Evolutionary conservation across 2,113 vertebrate species (phyloP).

Genomic region (Pachypanchax playfairii): DNA sequence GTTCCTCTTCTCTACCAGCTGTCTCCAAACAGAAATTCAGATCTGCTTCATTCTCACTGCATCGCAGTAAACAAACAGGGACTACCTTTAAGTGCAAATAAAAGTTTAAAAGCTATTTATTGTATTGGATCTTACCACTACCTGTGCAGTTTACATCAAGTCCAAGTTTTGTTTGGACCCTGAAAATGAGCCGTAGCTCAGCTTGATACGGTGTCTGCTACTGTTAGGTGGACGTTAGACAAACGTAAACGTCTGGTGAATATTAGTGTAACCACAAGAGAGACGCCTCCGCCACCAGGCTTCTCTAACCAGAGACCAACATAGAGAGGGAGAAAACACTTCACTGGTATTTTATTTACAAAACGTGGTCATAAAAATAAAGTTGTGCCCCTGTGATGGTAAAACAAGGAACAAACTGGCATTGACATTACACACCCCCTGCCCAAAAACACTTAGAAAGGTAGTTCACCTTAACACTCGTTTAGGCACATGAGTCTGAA

Average conservation of each 20-base stretch:
- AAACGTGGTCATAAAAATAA: slow-evolving; percentile 63
- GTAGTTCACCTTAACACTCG: slow-evolving; percentile 61
- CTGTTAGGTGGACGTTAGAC: slow-evolving; percentile 50
- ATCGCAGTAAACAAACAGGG: slow-evolving; percentile 6
- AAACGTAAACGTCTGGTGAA: slow-evolving; percentile 39
- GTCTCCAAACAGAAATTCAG: slow-evolving; percentile 1
- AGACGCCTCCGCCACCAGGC: slow-evolving; percentile 40
- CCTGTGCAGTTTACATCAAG: background rate
- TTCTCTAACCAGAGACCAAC: slow-evolving; percentile 24
- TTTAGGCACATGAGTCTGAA: slow-evolving; percentile 76
- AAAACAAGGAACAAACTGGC: slow-evolving; percentile 45
- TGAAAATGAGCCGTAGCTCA: slow-evolving; percentile 59
- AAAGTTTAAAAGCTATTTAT: no score
- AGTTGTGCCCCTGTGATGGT: slow-evolving; percentile 49
- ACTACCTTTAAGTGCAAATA: no score
- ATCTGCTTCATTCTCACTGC: slow-evolving; percentile 2
- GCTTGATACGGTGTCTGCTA: slow-evolving; percentile 46
- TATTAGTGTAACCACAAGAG: slow-evolving; percentile 13
- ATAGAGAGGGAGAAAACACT: slow-evolving; percentile 60
- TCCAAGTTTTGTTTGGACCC: slow-evolving; percentile 34
- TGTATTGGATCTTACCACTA: slow-evolving; percentile 2
- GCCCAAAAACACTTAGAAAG: slow-evolving; percentile 1
- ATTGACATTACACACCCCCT: slow-evolving; percentile 37
- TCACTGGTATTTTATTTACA: slow-evolving; percentile 63
- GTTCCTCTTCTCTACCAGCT: slow-evolving; percentile 10